These are phyloP conservation scores for Rhopalosiphum padi DNA, from an alignment of 1,140 invertebrate genomes.

Conservation along the genomic window DNA sequence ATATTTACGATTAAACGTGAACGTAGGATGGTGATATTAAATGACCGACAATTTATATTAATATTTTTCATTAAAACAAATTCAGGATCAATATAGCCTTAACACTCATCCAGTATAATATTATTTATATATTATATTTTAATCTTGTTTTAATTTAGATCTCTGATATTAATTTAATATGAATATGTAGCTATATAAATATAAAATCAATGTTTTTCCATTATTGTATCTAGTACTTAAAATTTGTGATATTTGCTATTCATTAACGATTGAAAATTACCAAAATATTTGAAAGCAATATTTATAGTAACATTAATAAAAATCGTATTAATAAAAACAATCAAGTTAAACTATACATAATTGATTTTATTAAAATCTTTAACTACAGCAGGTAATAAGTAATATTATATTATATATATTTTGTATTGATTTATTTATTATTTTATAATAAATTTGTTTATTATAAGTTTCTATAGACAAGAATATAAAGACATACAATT, in stretches of 20 bases:
- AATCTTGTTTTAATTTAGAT: not conserved
- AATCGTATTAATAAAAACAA: not conserved
- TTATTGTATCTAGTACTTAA: not conserved
- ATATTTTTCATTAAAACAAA: not conserved
- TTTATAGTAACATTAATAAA: not conserved
- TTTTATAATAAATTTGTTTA: not conserved
- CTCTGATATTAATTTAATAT: not conserved
- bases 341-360: not conserved
- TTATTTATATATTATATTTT: not conserved
- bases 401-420: not conserved
- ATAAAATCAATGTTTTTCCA: too few relatives aligned
- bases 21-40: not conserved
- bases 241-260: not conserved
- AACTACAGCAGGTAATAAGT: not conserved
- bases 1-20: not conserved
- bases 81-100: not conserved
- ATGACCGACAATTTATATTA: not conserved
- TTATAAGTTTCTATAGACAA: not conserved
- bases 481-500: not conserved
- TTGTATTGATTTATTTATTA: not conserved
- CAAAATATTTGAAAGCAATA: not conserved
- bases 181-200: not conserved
- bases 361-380: not conserved
- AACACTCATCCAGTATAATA: not conserved
- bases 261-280: not conserved